phyloP scores from a whole-genome alignment of 2,113 vertebrate species.

The Rhabdornis inornatus region DNA sequence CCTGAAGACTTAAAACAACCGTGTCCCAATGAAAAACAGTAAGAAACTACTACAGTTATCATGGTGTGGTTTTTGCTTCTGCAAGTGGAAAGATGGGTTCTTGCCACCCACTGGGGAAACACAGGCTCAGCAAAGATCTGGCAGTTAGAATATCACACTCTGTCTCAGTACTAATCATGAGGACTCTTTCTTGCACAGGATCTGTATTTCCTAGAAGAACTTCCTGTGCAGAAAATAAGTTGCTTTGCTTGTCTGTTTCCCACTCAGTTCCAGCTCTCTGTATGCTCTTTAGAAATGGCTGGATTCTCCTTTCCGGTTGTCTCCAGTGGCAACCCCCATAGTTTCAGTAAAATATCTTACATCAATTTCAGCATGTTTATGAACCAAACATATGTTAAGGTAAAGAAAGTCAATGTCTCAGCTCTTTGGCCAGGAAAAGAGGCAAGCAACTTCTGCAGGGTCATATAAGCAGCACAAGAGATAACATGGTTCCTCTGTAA shows the following conservation, averaged over 20 bases:
- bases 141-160: accelerated
- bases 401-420: background rate
- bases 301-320: background rate
- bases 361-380: background rate
- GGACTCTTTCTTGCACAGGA: background rate
- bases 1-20: background rate
- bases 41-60: background rate
- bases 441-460: background rate
- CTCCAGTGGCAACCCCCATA: background rate
- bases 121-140: background rate
- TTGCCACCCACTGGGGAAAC: background rate
- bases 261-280: background rate
- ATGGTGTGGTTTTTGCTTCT: background rate
- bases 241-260: background rate
- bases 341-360: background rate
- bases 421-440: background rate
- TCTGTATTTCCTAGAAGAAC: background rate
- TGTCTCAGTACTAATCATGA: background rate
- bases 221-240: background rate
- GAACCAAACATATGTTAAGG: background rate
- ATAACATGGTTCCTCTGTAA: background rate
- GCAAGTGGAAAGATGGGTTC: background rate
- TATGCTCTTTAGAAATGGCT: background rate
- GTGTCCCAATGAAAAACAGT: background rate
- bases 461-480: background rate